phyloP scores from a whole-genome alignment of 2,113 vertebrate species.

The Otus sunia region DNA sequence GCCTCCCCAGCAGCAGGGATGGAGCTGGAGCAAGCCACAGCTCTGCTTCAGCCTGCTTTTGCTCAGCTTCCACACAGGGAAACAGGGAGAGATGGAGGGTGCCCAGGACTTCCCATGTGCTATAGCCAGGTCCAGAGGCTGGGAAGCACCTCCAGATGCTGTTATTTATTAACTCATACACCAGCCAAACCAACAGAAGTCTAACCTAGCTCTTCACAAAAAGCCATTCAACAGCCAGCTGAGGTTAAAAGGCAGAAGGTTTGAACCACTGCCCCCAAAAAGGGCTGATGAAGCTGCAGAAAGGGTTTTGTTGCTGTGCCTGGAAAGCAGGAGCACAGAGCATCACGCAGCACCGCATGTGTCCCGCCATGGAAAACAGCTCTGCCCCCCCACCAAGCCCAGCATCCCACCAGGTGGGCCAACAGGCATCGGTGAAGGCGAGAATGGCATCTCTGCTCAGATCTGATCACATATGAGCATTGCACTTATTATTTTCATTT shows the following conservation, averaged over 20 bases:
- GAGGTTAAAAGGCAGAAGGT: neutral
- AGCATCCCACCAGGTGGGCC: neutral
- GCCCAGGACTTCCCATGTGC: accelerated
- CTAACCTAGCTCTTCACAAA: neutral
- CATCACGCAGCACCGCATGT: accelerated
- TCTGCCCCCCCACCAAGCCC: neutral
- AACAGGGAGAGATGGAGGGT: too few relatives aligned
- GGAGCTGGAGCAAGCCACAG: accelerated
- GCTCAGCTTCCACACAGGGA: neutral
- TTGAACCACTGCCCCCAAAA: neutral
- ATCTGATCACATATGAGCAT: accelerated
- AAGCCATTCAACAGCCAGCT: too few relatives aligned
- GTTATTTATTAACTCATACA: accelerated
- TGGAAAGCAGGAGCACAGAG: neutral
- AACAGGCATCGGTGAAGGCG: accelerated
- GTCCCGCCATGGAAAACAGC: too few relatives aligned
- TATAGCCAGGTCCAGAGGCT: neutral
- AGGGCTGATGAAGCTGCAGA: neutral
- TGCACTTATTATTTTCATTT: neutral
- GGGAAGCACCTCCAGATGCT: neutral
- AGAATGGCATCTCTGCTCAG: neutral
- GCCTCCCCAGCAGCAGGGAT: neutral
- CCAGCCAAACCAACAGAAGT: neutral
- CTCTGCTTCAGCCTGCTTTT: neutral
- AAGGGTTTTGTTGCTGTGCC: neutral